Conservation (phyloP, 2,888 invertebrate genomes). For the Endotricha flammealis region DNA sequence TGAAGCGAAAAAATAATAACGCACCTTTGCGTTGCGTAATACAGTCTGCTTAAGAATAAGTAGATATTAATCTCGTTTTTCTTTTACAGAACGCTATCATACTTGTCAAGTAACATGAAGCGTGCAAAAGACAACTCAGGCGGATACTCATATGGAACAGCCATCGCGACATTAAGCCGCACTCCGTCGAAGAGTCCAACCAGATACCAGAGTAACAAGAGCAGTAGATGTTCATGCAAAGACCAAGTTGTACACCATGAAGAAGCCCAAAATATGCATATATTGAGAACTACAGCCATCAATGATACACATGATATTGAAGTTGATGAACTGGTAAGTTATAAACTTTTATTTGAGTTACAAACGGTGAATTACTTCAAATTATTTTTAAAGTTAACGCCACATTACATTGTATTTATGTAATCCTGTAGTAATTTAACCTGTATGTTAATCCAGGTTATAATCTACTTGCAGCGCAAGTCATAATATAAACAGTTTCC, state of each 20-base stretch:
- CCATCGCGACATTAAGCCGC: constrained; percentile 45
- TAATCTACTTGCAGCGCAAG: too few species aligned
- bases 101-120: constrained; percentile 50
- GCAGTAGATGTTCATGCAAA: constrained; percentile 40
- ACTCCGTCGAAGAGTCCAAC: constrained; percentile 31
- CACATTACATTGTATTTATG: too few species aligned
- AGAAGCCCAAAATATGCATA: constrained; percentile 41
- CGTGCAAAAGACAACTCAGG: constrained; percentile 66
- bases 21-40: too few species aligned
- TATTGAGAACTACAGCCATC: constrained; percentile 62
- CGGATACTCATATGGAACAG: constrained; percentile 63
- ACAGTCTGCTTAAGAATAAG: too few species aligned
- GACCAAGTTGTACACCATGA: constrained; percentile 39
- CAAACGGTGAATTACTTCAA: too few species aligned
- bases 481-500: too few species aligned
- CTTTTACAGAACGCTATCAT: constrained; percentile 47
- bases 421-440: too few species aligned
- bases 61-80: too few species aligned
- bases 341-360: not conserved
- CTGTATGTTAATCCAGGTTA: too few species aligned
- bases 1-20: too few species aligned
- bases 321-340: constrained; percentile 45
- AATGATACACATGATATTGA: constrained; percentile 45
- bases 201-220: constrained; percentile 28
- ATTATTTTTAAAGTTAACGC: too few species aligned